phyloP scores from a whole-genome alignment of 1,140 invertebrate genomes.

The Galleria mellonella region DNA sequence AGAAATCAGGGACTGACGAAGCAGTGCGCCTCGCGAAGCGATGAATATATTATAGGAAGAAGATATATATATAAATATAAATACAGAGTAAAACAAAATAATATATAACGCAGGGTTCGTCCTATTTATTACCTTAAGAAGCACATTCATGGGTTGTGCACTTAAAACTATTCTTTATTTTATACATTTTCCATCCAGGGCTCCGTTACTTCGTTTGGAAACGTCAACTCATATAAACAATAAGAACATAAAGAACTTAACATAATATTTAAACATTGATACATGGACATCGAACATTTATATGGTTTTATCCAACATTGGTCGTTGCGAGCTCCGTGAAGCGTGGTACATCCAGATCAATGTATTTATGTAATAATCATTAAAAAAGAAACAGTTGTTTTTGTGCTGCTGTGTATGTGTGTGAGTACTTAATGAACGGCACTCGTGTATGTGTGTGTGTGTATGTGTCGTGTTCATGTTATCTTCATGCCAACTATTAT shows the following conservation, averaged over 20 bases:
- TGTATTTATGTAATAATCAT: not conserved
- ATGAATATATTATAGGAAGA: conserved; percentile 47
- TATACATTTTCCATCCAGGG: conserved; percentile 57
- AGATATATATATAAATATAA: conserved; percentile 48
- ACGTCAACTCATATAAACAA: conserved; percentile 22
- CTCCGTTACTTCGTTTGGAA: conserved; percentile 44
- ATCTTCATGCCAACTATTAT: conserved; percentile 40
- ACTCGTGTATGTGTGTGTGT: too few species aligned
- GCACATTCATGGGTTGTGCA: conserved; percentile 72
- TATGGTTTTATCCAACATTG: not conserved
- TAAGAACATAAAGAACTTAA: conserved; percentile 29
- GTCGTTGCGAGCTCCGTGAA: conserved; percentile 3
- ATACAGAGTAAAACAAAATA: conserved; percentile 47
- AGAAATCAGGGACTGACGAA: conserved; percentile 41
- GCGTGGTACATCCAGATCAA: conserved; percentile 1
- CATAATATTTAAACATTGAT: conserved; percentile 36
- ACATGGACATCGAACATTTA: conserved; percentile 38
- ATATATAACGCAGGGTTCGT: conserved; percentile 60
- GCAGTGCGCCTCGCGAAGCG: conserved; percentile 65
- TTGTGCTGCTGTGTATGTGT: conserved; percentile 34
- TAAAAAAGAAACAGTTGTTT: conserved; percentile 22
- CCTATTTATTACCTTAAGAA: conserved; percentile 59
- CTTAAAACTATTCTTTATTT: conserved; percentile 52
- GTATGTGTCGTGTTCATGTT: conserved; percentile 21
- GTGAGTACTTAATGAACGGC: conserved; percentile 31